phyloP scores from a whole-genome alignment of 2,797 vertebrate species.

The Cirrhinus mrigala region DNA sequence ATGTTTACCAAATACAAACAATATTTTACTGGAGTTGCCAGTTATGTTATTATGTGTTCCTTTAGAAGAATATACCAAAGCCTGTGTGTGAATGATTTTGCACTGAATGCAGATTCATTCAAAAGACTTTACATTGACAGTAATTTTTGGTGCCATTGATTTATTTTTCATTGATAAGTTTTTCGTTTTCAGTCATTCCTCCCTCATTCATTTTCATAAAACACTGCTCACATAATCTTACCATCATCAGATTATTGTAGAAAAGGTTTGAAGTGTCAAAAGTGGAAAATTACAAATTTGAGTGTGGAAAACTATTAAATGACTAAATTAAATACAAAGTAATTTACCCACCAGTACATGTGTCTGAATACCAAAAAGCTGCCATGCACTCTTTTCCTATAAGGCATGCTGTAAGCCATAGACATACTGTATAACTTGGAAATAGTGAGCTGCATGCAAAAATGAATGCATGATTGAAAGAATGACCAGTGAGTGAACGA shows the following conservation, averaged over 20 bases:
- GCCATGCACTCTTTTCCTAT: constrained; percentile 17
- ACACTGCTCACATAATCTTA: not conserved
- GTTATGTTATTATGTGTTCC: constrained; percentile 27
- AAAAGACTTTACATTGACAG: not conserved
- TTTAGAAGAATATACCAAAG: constrained; percentile 43
- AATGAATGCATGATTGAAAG: constrained; percentile 71
- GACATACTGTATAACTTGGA: constrained; percentile 29
- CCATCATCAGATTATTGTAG: not conserved
- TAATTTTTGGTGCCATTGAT: not conserved
- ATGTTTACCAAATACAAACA: constrained; percentile 14
- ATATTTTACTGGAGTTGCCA: constrained; percentile 5
- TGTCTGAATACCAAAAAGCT: constrained; percentile 37
- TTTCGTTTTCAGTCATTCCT: not conserved
- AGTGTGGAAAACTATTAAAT: not conserved
- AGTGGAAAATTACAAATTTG: not conserved
- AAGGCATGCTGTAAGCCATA: constrained; percentile 51
- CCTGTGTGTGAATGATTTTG: constrained; percentile 24
- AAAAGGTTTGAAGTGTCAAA: not conserved
- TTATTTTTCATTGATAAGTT: not conserved
- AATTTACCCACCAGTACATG: constrained; percentile 16
- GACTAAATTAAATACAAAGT: not conserved
- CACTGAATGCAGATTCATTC: not conserved
- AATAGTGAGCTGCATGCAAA: constrained; percentile 49
- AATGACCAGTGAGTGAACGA: constrained; percentile 62
- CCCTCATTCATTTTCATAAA: not conserved